Evolutionary conservation across 2,888 invertebrate species (phyloP).

Genomic region (Mayetiola destructor): DNA sequence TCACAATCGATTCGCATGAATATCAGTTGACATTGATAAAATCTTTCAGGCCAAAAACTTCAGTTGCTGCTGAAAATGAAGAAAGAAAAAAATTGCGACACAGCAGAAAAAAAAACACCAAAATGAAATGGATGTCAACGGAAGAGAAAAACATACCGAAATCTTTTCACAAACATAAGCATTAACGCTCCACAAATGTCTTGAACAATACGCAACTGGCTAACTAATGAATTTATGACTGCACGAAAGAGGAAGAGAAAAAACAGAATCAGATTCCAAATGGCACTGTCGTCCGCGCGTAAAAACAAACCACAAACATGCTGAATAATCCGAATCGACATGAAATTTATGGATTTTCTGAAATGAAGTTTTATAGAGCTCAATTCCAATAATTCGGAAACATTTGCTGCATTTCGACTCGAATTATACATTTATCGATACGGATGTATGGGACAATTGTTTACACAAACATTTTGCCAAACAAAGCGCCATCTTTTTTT

Average conservation of each 20-base stretch:
- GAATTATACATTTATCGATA: no score
- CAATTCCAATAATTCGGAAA: no score
- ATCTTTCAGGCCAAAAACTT: neutral
- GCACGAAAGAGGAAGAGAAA: neutral
- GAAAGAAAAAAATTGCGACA: neutral
- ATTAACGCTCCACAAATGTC: no score
- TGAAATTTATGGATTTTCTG: conserved; percentile 4
- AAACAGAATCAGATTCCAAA: neutral
- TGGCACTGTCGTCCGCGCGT: neutral
- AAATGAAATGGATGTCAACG: no score
- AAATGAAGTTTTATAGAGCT: no score
- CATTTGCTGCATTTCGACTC: no score
- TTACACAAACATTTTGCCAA: no score
- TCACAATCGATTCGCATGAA: neutral
- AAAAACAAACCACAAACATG: neutral
- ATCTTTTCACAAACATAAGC: conserved; percentile 1
- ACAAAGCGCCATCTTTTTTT: no score
- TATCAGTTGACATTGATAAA: conserved; percentile 12
- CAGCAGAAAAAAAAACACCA: neutral
- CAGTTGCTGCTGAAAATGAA: neutral
- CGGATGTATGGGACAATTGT: no score
- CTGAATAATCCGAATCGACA: conserved; percentile 1
- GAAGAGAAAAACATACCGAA: neutral
- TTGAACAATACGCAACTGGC: no score
- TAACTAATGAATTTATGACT: conserved; percentile 9